Evolutionary conservation across 2,113 vertebrate species (phyloP), one percentile per base, ranked within the genome.

Genomic region (Glaucidium brasilianum): DNA sequence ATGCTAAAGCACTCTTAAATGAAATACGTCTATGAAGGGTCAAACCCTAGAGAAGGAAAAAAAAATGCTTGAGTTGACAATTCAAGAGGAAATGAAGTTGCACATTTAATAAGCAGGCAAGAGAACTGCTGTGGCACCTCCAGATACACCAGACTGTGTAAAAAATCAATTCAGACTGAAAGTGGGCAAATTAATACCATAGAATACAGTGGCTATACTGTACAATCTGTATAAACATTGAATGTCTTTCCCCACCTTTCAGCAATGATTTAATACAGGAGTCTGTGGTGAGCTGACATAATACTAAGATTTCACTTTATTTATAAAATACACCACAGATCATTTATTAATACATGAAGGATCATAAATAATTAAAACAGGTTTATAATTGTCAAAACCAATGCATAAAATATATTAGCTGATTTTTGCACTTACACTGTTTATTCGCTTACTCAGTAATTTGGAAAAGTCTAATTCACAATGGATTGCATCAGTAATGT

Each of bases 281-380:
- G 76, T 67, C 87, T 97, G 94, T 83, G 94, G 95, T 95, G 45
- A 96, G 82, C 79, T 91, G 72, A 85, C 66, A 78, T 93, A 94
- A 91, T 84, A 92, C 62, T 59, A 77, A 96, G 94, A 96, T 92
- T 95, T 97, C 83, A 95, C 97, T 95, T 97, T 96, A 87, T 97
- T 97, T 96, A 91, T 85, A 93, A 97, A 96, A 96, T 81, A 78
- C 55, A 90, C 96, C 95, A 88, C 95, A 95, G 88, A 79, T 84
- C n/a, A 67, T 93, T 97, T 97, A 92, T 89, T 96, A 96, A 95
- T 95, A 97, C 45, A 79, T 73, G 63, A 95, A 96, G 60, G 50
- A 84, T 59, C 71, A 94, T 97, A 96, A 96, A 97, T 95, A 97
- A 97, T 97, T 97, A 78, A 97, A 97, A 64, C 30, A 50, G 35